Base-by-base conservation (phyloP, 2,113 vertebrate genomes). In the Macrotis lagotis region DNA sequence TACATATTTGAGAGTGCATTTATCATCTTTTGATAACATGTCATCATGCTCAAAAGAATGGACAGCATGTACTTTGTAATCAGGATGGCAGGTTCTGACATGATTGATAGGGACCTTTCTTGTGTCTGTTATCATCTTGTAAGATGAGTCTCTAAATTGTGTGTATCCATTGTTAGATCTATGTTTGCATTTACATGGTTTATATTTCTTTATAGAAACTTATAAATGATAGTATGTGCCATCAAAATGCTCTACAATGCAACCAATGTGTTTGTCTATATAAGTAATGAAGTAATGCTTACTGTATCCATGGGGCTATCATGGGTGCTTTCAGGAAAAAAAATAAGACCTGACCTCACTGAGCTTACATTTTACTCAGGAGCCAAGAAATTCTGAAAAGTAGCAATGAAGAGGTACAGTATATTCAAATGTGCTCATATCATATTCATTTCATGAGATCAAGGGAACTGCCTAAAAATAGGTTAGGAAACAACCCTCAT, bases 11-110 rank as follows among this genome's bases (percentile, higher is more conserved):
- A 48, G 50, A 97, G 91, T 94, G 25, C 90, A 98, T 98, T 98
- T 97, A 96, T 98, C 98, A 98, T 98, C 93, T 95, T 97, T 98
- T 97, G 91, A 94, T 95, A 96, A 92, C 1, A 37, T 98, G 97
- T 97, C 97, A 98, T 96, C 94, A 53, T 90, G 24, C 96, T 97
- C 97, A 94, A 91, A 97, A 96, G 94, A 92, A 95, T 9, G 37
- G 96, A 94, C 94, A 93, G 90, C 94, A 1, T 92, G 94, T 95
- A 94, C 93, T 97, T 96, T 96, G 83, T 11, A 52, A 94, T 96
- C 97, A 94, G 92, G 91, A 52, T 4, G 14, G 90, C 96, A 51
- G 48, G 24, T 90, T 96, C 93, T 96, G 94, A 50, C 49, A 47
- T 97, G 96, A 92, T 91, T 96, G 94, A 98, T 90, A 93, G 49